phyloP scores from a whole-genome alignment of 2,888 invertebrate species.

The Hydropsyche betteni region DNA sequence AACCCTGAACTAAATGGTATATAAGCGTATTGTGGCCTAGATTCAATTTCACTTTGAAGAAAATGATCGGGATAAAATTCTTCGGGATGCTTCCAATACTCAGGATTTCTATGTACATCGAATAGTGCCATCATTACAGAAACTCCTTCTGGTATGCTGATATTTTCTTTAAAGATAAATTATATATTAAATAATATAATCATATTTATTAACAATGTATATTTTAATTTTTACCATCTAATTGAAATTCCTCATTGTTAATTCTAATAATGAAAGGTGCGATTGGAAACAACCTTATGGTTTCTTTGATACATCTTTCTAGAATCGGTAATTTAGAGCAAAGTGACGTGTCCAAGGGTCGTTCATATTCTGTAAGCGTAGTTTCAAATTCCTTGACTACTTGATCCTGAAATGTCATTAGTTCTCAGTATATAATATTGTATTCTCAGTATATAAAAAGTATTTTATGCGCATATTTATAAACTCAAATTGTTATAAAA shows the following conservation, averaged over 20 bases:
- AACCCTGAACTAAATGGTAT: slow-evolving; percentile 40
- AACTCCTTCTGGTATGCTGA: slow-evolving; percentile 25
- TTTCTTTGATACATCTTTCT: slow-evolving; percentile 39
- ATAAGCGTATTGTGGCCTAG: slow-evolving; percentile 36
- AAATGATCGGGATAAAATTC: slow-evolving; percentile 39
- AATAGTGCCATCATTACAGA: slow-evolving; percentile 29
- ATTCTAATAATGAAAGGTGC: slow-evolving; percentile 34
- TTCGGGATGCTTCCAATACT: slow-evolving; percentile 30
- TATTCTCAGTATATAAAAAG: neutral
- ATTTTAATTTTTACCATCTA: slow-evolving; percentile 24
- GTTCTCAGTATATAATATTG: slow-evolving; percentile 1
- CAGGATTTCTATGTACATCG: slow-evolving; percentile 31
- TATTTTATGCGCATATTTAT: neutral
- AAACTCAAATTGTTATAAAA: neutral
- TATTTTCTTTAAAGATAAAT: slow-evolving; percentile 23
- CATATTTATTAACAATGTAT: neutral
- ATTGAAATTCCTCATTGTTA: slow-evolving; percentile 30
- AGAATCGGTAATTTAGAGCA: slow-evolving; percentile 32
- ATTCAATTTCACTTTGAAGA: slow-evolving; percentile 4
- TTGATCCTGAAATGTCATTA: slow-evolving; percentile 29
- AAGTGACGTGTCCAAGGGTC: slow-evolving; percentile 12
- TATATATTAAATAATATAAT: neutral
- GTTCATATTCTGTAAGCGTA: neutral
- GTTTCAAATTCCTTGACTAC: slow-evolving; percentile 28
- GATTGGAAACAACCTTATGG: slow-evolving; percentile 35